Base-by-base conservation (phyloP, 1,140 invertebrate species). In the Idris sp. region DNA sequence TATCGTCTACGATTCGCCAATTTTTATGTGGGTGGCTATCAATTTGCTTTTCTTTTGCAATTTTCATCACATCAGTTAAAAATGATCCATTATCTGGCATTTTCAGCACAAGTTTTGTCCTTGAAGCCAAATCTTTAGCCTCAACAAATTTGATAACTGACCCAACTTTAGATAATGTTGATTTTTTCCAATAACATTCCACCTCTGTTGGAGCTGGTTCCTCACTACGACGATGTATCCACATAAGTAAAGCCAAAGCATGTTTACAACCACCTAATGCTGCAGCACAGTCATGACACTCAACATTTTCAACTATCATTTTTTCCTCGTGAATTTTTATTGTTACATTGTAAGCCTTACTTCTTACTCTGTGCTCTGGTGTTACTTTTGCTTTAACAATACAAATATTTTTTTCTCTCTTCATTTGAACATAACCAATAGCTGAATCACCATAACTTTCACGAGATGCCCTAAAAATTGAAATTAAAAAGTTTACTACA, bases 181-280 rank as follows among this genome's bases (percentile, higher is more conserved):
- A 77, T 40, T 81, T 83, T 69, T 80, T 82, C 80, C 81, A 83
- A 33, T 84, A 84, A 14, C 80, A 82, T 11, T 40, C 69, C 2
- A 69, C 35, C 30, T 68, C 74, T 9, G 80, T 83, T 15, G 48
- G 61, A 15, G 76, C 38, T 16, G 78, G 71, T 13, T 81, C 74
- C 71, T 83, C 81, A 56, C 61, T 77, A 18, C 79, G 44, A 0
- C 75, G 58, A 64, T 82, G 74, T 1, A 64, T 7, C 78, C 81
- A 82, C 58, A 77, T 79, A 28, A 74, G 14, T 13, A 74, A 36
- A 15, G 56, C 76, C 53, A 77, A 41, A 26, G 43, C 62, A 76
- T 67, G 74, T 51, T 78, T 81, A 40, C 80, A 77, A 8, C 78
- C 74, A 14, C 79, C 71, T 68, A 13, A 6, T 59, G 74, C 41